Base-by-base conservation (phyloP, 2,113 vertebrate genomes). In the Turnix velox region DNA sequence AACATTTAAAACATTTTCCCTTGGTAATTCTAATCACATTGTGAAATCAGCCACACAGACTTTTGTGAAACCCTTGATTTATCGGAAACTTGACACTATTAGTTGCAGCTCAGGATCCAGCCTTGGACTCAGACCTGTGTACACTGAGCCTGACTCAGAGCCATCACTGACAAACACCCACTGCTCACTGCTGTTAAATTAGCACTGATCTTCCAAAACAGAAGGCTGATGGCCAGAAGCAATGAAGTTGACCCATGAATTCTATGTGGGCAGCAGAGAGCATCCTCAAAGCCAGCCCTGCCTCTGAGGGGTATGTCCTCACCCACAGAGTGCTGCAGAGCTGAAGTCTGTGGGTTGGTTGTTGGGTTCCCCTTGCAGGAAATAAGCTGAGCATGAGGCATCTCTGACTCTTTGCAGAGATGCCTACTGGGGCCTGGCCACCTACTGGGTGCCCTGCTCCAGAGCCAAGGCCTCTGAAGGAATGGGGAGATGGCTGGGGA, bases 41-140 rank as follows among this genome's bases (percentile, higher is more conserved):
- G 73, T 92, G 92, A 93, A 96, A 88, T 84, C 83, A 93, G 77
- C 73, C 92, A 72, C 74, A 95, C 55, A 33, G 1, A 24, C n/a
- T 90, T 94, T 85, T 90, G 85, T 83, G 82, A 93, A 96, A 39
- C 71, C 59, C 67, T 90, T 89, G 87, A 85, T 95, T 96, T 96
- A 93, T 88, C 39, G 27, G 79, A 72, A 95, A 48, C n/a, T 81
- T 93, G 91, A 75, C 1, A 22, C 84, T 72, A 61, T 92, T 85
- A 93, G 55, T 2, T 52, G 77, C 73, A 87, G 67, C 63, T 79
- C 63, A 68, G 90, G 37, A 88, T 66, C 51, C 92, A 88, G 59
- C 79, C 61, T 48, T 90, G 90, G 67, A 40, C 35, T 94, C 78
- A 42, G 40, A 5, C 8, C 27, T 8, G 19, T 20, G 46, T 42